Percentiles rank a stretch among this genome's conserved stretches.
These are phyloP conservation scores for Synergus japonicus DNA, from an alignment of 2,888 invertebrate genomes.

Conservation along the genomic window DNA sequence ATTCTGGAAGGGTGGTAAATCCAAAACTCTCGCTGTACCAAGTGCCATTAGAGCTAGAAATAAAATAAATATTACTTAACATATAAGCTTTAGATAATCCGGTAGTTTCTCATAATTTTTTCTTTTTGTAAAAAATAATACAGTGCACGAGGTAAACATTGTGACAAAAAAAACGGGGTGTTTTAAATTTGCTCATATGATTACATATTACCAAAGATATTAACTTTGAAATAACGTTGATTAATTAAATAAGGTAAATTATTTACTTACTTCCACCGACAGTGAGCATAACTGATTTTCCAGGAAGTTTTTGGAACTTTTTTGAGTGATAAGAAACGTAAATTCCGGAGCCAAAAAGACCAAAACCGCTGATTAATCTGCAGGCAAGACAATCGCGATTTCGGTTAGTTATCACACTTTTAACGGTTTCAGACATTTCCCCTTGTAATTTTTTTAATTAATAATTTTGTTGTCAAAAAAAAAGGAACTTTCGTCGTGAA, in stretches of 20 bases:
- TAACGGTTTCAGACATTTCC: constrained; percentile 51
- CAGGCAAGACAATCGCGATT: constrained; percentile 81
- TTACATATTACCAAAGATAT: too few relatives aligned
- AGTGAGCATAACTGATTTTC: constrained; percentile 77
- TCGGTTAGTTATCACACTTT: constrained; percentile 73
- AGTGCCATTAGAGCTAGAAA: constrained; percentile 80
- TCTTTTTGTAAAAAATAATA: too few relatives aligned
- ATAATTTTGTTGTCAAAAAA: neutral
- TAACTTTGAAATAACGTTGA: too few relatives aligned
- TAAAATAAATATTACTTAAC: constrained; percentile 39
- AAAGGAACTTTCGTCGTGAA: neutral
- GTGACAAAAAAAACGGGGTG: too few relatives aligned
- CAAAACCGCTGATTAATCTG: constrained; percentile 81
- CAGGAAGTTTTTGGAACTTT: constrained; percentile 79
- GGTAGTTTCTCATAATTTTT: too few relatives aligned
- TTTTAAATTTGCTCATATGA: too few relatives aligned
- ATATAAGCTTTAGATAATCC: too few relatives aligned
- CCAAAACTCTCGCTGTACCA: constrained; percentile 81
- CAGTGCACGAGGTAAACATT: too few relatives aligned
- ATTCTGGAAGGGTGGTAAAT: constrained; percentile 74
- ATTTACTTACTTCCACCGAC: constrained; percentile 78
- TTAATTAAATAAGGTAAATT: neutral
- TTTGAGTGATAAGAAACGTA: constrained; percentile 81
- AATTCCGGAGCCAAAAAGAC: constrained; percentile 82
- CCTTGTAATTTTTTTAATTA: neutral